Base-by-base conservation (phyloP, 2,797 vertebrate genomes). In the Muraenolepis orangiensis region DNA sequence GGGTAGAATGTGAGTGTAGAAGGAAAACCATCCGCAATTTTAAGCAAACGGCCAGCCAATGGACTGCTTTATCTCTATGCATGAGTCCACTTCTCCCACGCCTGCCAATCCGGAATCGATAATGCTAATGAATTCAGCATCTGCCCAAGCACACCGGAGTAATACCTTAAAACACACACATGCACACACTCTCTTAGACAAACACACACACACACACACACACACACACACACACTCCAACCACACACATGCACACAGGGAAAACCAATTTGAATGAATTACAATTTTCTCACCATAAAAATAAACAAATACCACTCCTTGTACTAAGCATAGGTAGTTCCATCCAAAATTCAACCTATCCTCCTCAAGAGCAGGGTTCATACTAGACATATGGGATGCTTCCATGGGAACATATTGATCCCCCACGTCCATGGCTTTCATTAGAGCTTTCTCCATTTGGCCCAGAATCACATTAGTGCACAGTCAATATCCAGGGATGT, bases 61-160 rank as follows among this genome's bases (percentile, higher is more conserved):
- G 80, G 1, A 12, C 69, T 77, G 72, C 79, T 78, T 86, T 84
- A 79, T 73, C 66, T n/a, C 71, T 72, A 81, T 81, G 78, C 38
- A 82, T 84, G 80, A 72, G 72, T 66, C 74, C 77, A 81, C 73
- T 70, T 68, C 42, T 80, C 78, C 76, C 29, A 66, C 71, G 69
- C 70, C 70, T 76, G 69, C n/a, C 66, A 36, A 76, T 76, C 61
- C 69, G 78, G 68, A 36, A 32, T 86, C 80, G 79, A 66, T 72
- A 38, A 28, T 11, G 30, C n/a, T 34, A 38, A 42, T 66, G 31
- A 71, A 64, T 77, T n/a, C 51, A 18, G 26, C 1, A 7, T 71
- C 31, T 36, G 34, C 30, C 42, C 68, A 16, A 61, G 71, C 29
- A 46, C 57, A 64, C 32, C 14, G 26, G 40, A 31, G 4, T 36